Base-by-base conservation (phyloP, 2,113 vertebrate genomes). In the Numenius arquata region DNA sequence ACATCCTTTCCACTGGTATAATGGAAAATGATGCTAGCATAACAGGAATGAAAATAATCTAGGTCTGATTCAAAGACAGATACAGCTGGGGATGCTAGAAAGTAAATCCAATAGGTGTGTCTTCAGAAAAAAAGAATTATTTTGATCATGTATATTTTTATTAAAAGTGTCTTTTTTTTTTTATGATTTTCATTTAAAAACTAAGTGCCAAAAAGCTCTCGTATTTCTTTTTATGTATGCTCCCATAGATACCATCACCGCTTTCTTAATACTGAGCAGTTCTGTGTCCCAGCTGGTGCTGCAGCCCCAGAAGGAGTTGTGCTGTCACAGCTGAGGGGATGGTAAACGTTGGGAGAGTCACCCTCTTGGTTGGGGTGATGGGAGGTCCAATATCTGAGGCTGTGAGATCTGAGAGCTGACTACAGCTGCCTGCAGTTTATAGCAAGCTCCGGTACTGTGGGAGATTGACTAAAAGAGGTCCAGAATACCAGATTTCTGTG, bases 11-110 rank as follows among this genome's bases (percentile, higher is more conserved):
- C 67, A 79, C 30, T 73, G 18, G 30, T 36, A 73, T 93, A 94
- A 92, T 55, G 34, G 63, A 86, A 96, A 86, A 75, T 72, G 9
- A 78, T 72, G 32, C 21, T 67, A 65, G 36, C 1, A 0, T 70
- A 95, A 89, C 22, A 78, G 36, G 36, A 88, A 72, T 79, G 27
- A 93, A 89, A 93, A 85, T 79, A 87, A 76, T 61, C 78, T 82
- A 8, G 2, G 29, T 82, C 43, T 89, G 15, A 52, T 48, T 96
- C 48, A 87, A 81, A 78, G 73, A 40, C 7, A 62, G 30, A 41
- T 82, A 34, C 17, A 76, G 36, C 21, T 89, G 36, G 23, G 53
- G 30, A 87, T 65, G 45, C 15, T 84, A 36, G 48, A 89, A 88
- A 73, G 5, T 67, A 61, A 89, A 56, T 85, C 40, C 29, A 62